phyloP scores from a whole-genome alignment of 1,140 invertebrate species.

The Reticulitermes speratus region DNA sequence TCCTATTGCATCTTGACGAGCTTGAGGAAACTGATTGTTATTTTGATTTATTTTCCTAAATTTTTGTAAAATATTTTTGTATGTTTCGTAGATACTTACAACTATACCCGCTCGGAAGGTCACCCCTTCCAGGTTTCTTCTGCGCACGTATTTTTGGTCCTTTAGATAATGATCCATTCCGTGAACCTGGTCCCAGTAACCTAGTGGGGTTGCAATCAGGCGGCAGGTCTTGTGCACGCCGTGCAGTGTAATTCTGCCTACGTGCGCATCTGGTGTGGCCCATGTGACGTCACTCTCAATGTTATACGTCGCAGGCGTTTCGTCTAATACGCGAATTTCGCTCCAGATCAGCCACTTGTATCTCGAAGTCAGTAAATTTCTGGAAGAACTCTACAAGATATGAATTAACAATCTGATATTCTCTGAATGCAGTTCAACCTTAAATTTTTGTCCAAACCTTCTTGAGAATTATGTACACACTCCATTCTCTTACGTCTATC shows the following conservation, averaged over 20 bases:
- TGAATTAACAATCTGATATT: neutral
- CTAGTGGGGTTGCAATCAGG: neutral
- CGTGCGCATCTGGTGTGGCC: neutral
- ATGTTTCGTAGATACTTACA: neutral
- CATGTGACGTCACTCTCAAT: neutral
- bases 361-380: neutral
- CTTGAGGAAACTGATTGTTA: no score
- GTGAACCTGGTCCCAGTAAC: neutral
- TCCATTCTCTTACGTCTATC: no score
- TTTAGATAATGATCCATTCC: neutral
- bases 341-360: neutral
- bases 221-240: neutral
- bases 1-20: no score
- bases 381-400: neutral
- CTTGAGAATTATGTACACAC: no score
- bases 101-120: neutral
- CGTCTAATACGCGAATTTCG: neutral
- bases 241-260: neutral
- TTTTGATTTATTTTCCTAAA: no score
- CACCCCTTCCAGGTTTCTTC: neutral
- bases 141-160: neutral
- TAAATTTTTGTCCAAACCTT: no score
- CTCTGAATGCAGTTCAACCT: no score
- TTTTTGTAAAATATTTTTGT: no score
- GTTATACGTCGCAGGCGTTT: neutral